A percentile compares a stretch with the other conserved stretches of the same genome.
These are phyloP conservation scores for Melanostoma scalare DNA, from an alignment of 2,888 invertebrate species.

Conservation along the genomic window DNA sequence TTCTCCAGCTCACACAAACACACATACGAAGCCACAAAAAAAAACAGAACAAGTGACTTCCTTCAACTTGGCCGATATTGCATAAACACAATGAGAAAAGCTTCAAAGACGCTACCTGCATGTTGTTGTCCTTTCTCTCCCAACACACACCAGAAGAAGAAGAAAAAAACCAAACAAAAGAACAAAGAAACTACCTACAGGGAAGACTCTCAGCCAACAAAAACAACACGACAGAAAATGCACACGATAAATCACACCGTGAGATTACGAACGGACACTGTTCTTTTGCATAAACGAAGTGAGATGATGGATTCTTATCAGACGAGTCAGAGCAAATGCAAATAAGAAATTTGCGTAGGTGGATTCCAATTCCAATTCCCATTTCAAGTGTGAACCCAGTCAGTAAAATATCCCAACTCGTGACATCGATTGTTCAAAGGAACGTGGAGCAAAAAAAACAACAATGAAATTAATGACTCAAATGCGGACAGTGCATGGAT, in stretches of 20 bases:
- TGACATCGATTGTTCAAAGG: constrained; percentile 33
- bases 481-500: constrained; percentile 38
- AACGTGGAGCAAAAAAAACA: constrained; percentile 20
- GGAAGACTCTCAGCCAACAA: constrained; percentile 11
- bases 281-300: constrained; percentile 8
- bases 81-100: constrained; percentile 27
- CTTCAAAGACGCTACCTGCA: constrained; percentile 2
- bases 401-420: not conserved
- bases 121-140: constrained; percentile 17
- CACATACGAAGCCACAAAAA: not conserved
- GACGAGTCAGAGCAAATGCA: constrained; percentile 18
- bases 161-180: constrained; percentile 30
- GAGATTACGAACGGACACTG: constrained; percentile 14
- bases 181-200: constrained; percentile 39
- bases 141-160: constrained; percentile 1
- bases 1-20: constrained; percentile 1
- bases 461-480: constrained; percentile 24
- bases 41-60: constrained; percentile 28
- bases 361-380: too few relatives aligned
- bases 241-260: constrained; percentile 28
- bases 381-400: too few relatives aligned
- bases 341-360: not conserved
- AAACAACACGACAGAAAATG: not conserved
- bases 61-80: constrained; percentile 32
- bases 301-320: constrained; percentile 53